A percentile compares a stretch with the other conserved stretches of the same genome.
These are phyloP conservation scores for Drosophila murphyi DNA, from an alignment of 1,140 invertebrate genomes.

Conservation along the genomic window DNA sequence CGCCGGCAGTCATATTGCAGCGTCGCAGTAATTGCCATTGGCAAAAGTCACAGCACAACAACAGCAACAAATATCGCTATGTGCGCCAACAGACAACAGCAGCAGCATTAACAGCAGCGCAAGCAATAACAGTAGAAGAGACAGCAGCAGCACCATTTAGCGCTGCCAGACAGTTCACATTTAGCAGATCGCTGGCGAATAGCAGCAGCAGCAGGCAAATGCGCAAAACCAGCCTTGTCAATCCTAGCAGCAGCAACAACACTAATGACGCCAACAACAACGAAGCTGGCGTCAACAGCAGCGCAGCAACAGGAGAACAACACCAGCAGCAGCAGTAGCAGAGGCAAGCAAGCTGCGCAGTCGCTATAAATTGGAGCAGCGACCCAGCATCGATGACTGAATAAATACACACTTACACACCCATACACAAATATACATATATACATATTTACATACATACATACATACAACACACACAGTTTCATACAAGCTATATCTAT, in stretches of 20 bases:
- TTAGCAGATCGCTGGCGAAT: neutral
- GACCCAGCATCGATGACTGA: slow-evolving; percentile 44
- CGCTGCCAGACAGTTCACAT: neutral
- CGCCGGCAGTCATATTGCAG: slow-evolving; percentile 11
- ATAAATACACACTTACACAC: neutral
- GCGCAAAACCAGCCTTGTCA: neutral
- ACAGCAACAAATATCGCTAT: slow-evolving; percentile 14
- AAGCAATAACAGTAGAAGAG: slow-evolving; percentile 1
- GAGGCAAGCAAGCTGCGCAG: slow-evolving; percentile 22
- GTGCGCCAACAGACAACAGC: slow-evolving; percentile 27
- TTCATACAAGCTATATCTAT: neutral
- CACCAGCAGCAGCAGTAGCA: neutral
- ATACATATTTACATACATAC: neutral
- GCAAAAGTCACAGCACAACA: slow-evolving; percentile 5
- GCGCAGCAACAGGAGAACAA: no score
- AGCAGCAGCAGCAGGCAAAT: neutral
- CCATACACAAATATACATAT: neutral
- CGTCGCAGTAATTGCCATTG: slow-evolving; percentile 8
- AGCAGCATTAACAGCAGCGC: slow-evolving; percentile 1
- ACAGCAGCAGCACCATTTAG: neutral
- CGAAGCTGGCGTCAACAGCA: neutral
- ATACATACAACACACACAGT: neutral
- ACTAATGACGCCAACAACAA: slow-evolving; percentile 1
- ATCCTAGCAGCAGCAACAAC: neutral
- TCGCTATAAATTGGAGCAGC: slow-evolving; percentile 57